These are phyloP conservation scores for Mactromeris polynyma DNA, from an alignment of 2,888 invertebrate genomes.

Conservation along the genomic window DNA sequence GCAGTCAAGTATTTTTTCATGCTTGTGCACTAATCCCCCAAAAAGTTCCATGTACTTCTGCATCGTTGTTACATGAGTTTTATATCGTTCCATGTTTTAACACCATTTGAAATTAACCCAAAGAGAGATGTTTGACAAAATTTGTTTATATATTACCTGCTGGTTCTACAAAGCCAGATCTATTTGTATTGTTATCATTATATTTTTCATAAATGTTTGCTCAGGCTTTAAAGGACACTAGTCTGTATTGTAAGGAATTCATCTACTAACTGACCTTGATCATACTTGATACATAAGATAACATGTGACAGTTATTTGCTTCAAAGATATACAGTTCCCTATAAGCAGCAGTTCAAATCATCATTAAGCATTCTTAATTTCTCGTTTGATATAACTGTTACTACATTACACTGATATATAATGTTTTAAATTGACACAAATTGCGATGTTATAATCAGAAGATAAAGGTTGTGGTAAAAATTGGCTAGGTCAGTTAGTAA, in stretches of 20 bases:
- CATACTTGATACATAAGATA: background rate
- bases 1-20: conserved; percentile 34
- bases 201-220: conserved; percentile 29
- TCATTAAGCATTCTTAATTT: background rate
- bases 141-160: background rate
- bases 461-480: no score
- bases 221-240: conserved; percentile 51
- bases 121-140: conserved; percentile 17
- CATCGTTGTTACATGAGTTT: conserved; percentile 36
- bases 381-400: background rate
- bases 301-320: background rate
- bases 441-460: no score
- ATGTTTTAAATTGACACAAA: background rate
- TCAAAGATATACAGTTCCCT: background rate
- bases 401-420: background rate
- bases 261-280: background rate
- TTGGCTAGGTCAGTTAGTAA: background rate
- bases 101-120: conserved; percentile 33
- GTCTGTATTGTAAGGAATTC: conserved; percentile 32
- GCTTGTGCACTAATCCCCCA: conserved; percentile 16
- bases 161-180: background rate
- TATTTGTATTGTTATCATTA: conserved; percentile 21
- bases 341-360: background rate
- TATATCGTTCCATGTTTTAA: conserved; percentile 39
- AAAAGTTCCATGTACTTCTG: conserved; percentile 1